Evolutionary conservation across 1,140 invertebrate species (phyloP).

Genomic region (Musca vetustissima): DNA sequence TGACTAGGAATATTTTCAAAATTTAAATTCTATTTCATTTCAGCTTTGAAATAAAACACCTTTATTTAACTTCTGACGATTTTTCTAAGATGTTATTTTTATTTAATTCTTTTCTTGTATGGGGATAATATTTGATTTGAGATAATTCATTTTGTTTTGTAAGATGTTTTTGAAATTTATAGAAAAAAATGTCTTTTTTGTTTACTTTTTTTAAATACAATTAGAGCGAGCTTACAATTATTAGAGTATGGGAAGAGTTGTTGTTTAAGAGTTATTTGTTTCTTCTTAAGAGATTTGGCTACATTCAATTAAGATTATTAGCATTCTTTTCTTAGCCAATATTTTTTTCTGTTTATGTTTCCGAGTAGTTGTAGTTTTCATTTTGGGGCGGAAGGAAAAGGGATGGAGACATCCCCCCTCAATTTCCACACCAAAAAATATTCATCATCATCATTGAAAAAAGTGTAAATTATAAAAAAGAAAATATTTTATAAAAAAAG

Average conservation of each 20-base stretch:
- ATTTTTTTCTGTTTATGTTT: neutral
- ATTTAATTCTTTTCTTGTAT: no score
- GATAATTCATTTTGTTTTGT: slow-evolving; percentile 12
- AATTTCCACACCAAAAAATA: neutral
- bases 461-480: slow-evolving; percentile 1
- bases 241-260: no score
- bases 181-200: no score
- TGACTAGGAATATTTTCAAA: no score
- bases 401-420: neutral
- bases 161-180: no score
- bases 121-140: no score
- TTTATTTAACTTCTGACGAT: slow-evolving; percentile 19
- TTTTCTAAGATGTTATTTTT: slow-evolving; percentile 18
- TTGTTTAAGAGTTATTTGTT: neutral
- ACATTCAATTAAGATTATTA: slow-evolving; percentile 19
- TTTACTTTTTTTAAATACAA: no score
- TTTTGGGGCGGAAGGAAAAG: neutral
- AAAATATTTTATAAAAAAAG: slow-evolving; percentile 16
- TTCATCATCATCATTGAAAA: slow-evolving; percentile 22
- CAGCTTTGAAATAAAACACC: neutral
- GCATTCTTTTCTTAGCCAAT: slow-evolving; percentile 13
- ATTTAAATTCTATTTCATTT: no score
- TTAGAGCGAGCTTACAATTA: no score
- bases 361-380: neutral
- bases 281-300: slow-evolving; percentile 8